Evolutionary conservation across 2,888 invertebrate genomes (phyloP), one percentile per base, ranked within the genome.

Genomic region (Thymelicus acteon): DNA sequence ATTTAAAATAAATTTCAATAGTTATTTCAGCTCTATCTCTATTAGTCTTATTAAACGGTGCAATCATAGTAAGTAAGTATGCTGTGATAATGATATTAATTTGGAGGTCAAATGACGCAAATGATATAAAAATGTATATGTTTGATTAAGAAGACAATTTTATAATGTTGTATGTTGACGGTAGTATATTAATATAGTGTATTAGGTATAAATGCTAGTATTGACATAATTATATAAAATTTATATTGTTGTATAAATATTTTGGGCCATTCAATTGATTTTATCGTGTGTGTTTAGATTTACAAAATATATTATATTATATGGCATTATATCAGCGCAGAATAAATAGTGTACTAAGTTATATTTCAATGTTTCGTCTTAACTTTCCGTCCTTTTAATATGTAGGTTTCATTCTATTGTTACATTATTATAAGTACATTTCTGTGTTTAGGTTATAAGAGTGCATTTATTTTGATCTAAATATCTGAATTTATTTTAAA

Each of bases 401-500:
- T 24, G 7, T 1, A 15, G 7, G n/a, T 49, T 6, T 15, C 7
- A 19, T 19, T 19, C 0, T 49, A 12, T 52, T 63, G 7, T 63
- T 31, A 13, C 24, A 6, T 48, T 13, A 24, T 8, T 48, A 7
- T n/a, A 62, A 19, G 13, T 1, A 19, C 3, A 48, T 19, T 15
- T 44, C 13, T 49, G n/a, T 48, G 5, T 13, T 48, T 10, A 24
- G 57, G n/a, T 65, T 47, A 10, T 65, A 65, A 66, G 39, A 12
- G 48, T 58, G 66, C 60, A 67, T 67, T 67, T 60, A 67, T 60
- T n/a, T 60, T 67, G 15, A 48, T 37, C 48, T 58, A 52, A 58
- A 39, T 4, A 24, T 54, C 19, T 54, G 24, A 7, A 54, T 24
- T 24, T 54, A 54, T 58, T 39, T 58, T 5, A 37, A 58, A n/a